Percentiles rank a stretch among this genome's conserved stretches.
These are phyloP conservation scores for Drosophila lacteicornis DNA, from an alignment of 1,140 invertebrate genomes.

Conservation along the genomic window DNA sequence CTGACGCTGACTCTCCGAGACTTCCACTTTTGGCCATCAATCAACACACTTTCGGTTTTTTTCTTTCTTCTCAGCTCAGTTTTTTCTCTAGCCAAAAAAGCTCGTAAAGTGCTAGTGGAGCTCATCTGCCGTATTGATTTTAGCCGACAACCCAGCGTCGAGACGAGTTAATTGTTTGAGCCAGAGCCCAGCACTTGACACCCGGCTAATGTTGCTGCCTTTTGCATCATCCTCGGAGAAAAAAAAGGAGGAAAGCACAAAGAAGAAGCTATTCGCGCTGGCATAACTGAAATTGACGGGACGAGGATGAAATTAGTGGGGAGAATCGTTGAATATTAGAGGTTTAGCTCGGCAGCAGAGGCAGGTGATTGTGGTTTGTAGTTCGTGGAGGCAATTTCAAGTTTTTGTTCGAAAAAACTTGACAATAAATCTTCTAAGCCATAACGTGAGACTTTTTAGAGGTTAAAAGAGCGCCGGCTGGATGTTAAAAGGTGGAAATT, in stretches of 20 bases:
- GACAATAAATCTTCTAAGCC: constrained; percentile 15
- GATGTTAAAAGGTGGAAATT: constrained; percentile 3
- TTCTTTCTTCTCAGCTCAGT: background rate
- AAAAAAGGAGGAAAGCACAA: constrained; percentile 7
- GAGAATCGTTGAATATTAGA: background rate
- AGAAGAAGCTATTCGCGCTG: constrained; percentile 54
- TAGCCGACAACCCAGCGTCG: constrained; percentile 42
- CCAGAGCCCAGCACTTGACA: constrained; percentile 52
- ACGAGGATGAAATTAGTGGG: constrained; percentile 18
- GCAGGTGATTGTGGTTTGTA: background rate
- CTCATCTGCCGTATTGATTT: constrained; percentile 58
- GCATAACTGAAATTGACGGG: constrained; percentile 64
- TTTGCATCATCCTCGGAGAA: background rate
- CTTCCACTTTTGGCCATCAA: constrained; percentile 73
- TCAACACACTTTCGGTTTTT: constrained; percentile 83
- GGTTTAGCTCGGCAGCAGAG: background rate
- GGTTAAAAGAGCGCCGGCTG: background rate
- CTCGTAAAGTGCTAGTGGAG: constrained; percentile 55
- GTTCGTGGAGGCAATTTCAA: background rate
- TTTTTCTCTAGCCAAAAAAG: constrained; percentile 16
- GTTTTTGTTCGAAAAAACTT: constrained; percentile 8
- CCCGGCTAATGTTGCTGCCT: background rate
- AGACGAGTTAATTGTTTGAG: constrained; percentile 80
- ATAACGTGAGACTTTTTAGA: background rate
- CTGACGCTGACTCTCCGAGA: constrained; percentile 11